Base-by-base conservation (phyloP, 2,113 vertebrate genomes). In the Anoura caudifer region DNA sequence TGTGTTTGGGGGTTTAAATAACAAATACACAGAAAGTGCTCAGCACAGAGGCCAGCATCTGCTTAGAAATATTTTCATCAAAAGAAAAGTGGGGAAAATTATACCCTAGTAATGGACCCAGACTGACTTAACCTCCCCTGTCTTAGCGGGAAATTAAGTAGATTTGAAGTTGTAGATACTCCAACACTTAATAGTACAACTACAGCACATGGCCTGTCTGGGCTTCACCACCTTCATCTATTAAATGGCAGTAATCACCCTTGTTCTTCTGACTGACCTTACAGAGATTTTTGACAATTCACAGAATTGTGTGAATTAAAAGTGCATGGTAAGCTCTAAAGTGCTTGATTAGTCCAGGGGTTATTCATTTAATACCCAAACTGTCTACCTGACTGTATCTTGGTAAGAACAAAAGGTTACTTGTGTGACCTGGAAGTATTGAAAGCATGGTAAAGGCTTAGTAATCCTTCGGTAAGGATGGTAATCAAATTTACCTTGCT, bases 361-460 rank as follows among this genome's bases (percentile, higher is more conserved):
- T 70, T 76, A 67, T 41, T 83, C 4, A 45, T 91, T 79, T 76
- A 75, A 28, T 69, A 41, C 45, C 41, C 50, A 43, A 24, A 22
- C 26, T 82, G 2, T 54, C 41, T 75, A 26, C 65, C 61, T 77
- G 31, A 16, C 38, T 73, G 5, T 85, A 14, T 67, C 36, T 79
- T 82, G 24, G 13, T 70, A 85, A 75, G 81, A 38, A 72, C 56
- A 63, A 59, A 83, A 86, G 26, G 47, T 52, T 56, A 43, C 59
- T 59, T 85, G 43, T 67, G 8, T 96, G 59, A 84, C 43, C 61
- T 91, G 87, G 76, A 65, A 90, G 90, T 92, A 16, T 28, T 52
- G 59, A 87, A 93, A 89, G n/a, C 7, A 56, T 90, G 11, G 26
- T 59, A 52, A 87, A 82, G 7, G 2, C 8, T 59, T 56, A 73